Evolutionary conservation across 2,888 invertebrate species (phyloP).

Genomic region (Spodoptera picta): DNA sequence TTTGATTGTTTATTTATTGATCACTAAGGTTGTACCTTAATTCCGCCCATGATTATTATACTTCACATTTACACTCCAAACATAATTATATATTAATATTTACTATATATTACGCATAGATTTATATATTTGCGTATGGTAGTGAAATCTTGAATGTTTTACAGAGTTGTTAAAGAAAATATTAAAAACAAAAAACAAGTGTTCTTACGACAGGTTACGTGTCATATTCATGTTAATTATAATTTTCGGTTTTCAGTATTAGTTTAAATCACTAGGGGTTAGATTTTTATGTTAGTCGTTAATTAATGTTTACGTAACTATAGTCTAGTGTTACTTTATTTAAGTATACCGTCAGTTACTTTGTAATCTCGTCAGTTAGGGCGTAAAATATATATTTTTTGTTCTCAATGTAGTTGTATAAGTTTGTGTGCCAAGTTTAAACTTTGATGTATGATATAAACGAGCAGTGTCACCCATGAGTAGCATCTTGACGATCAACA

Average conservation of each 20-base stretch:
- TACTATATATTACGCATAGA: conserved; percentile 52
- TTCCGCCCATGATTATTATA: conserved; percentile 64
- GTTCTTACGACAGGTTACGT: conserved; percentile 66
- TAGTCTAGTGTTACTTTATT: conserved; percentile 75
- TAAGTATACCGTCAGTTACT: conserved; percentile 78
- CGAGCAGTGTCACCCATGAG: conserved; percentile 34
- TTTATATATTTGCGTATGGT: conserved; percentile 57
- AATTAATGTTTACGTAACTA: conserved; percentile 82
- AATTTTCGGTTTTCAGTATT: conserved; percentile 81
- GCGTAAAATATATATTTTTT: conserved; percentile 59
- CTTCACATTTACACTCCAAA: conserved; percentile 49
- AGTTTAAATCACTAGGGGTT: conserved; percentile 84
- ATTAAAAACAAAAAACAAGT: conserved; percentile 61
- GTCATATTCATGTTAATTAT: conserved; percentile 75
- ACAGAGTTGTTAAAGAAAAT: conserved; percentile 76
- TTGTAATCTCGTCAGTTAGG: conserved; percentile 63
- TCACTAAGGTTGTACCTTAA: conserved; percentile 35
- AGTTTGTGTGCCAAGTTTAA: conserved; percentile 65
- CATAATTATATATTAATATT: conserved; percentile 3
- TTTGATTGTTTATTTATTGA: conserved; percentile 29
- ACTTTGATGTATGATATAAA: conserved; percentile 45
- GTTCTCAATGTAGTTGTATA: conserved; percentile 64
- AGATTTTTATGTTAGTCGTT: conserved; percentile 85
- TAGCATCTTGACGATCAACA: conserved; percentile 17
- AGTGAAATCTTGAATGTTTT: conserved; percentile 76